Conservation (phyloP, 2,797 vertebrate genomes). For the Labroides dimidiatus region DNA sequence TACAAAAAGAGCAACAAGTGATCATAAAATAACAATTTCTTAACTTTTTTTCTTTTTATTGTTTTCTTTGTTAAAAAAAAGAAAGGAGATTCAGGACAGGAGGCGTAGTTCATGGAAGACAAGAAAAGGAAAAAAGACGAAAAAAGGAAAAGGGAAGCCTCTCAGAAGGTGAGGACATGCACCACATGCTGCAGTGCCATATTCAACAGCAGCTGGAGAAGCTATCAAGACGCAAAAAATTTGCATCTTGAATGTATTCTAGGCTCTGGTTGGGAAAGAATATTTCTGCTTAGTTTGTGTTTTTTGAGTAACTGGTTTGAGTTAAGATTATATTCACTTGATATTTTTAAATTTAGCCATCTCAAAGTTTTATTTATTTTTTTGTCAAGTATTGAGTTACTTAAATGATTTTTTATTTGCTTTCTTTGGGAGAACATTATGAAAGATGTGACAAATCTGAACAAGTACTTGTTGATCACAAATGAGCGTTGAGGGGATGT, state of each 20-base stretch:
- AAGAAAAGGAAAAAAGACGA: slow-evolving; percentile 99
- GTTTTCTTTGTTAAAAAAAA: slow-evolving; percentile 65
- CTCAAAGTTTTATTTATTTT: no score
- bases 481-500: background rate
- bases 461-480: slow-evolving; percentile 14
- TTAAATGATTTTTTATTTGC: no score
- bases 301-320: no score
- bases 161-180: slow-evolving; percentile 92
- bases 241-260: background rate
- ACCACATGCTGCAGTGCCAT: background rate
- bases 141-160: slow-evolving; percentile 99
- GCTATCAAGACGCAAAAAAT: no score
- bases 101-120: slow-evolving; percentile 99
- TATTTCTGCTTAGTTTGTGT: no score
- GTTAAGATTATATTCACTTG: no score
- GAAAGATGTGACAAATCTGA: slow-evolving; percentile 19
- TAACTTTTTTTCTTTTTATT: slow-evolving; percentile 15
- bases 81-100: slow-evolving; percentile 96
- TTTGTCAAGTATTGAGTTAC: no score
- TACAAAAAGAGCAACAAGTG: background rate
- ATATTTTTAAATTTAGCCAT: no score
- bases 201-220: no score
- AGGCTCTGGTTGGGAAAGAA: background rate
- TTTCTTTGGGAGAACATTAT: background rate
- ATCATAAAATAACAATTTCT: background rate